Percentiles rank a stretch among this genome's conserved stretches.
These are phyloP conservation scores for Archips xylosteana DNA, from an alignment of 2,888 invertebrate species.

Conservation along the genomic window DNA sequence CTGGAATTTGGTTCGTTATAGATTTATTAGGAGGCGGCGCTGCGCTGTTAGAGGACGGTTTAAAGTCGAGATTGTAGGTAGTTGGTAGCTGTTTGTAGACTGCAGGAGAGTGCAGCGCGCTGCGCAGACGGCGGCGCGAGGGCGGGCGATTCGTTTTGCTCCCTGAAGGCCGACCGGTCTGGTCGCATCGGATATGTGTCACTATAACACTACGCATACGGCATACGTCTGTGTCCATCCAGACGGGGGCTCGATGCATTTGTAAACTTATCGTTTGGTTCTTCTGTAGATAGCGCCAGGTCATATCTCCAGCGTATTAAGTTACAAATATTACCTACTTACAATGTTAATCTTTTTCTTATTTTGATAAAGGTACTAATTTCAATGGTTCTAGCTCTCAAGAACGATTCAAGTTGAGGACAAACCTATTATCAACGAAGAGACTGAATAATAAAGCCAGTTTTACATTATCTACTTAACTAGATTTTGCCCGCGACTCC, in stretches of 20 bases:
- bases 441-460: not conserved
- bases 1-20: slow-evolving; percentile 21
- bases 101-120: slow-evolving; percentile 44
- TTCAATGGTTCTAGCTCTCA: not conserved
- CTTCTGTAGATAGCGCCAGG: not conserved
- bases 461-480: too few relatives aligned
- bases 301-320: not conserved
- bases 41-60: slow-evolving; percentile 13
- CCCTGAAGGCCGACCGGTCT: slow-evolving; percentile 80
- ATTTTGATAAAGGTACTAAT: not conserved
- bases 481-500: too few relatives aligned
- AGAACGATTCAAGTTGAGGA: not conserved
- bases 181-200: slow-evolving; percentile 79
- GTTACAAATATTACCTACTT: too few relatives aligned
- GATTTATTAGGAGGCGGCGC: slow-evolving; percentile 17
- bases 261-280: not conserved
- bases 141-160: slow-evolving; percentile 71
- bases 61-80: slow-evolving; percentile 13
- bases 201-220: slow-evolving; percentile 70
- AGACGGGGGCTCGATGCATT: slow-evolving; percentile 5
- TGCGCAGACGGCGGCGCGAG: slow-evolving; percentile 50
- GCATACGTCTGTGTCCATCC: slow-evolving; percentile 14
- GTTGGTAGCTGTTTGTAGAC: slow-evolving; percentile 8
- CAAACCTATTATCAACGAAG: not conserved
- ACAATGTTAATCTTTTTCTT: not conserved